Evolutionary conservation across 2,888 invertebrate species (phyloP), one percentile per base, ranked within the genome.

Genomic region (Melanostoma mellinum): DNA sequence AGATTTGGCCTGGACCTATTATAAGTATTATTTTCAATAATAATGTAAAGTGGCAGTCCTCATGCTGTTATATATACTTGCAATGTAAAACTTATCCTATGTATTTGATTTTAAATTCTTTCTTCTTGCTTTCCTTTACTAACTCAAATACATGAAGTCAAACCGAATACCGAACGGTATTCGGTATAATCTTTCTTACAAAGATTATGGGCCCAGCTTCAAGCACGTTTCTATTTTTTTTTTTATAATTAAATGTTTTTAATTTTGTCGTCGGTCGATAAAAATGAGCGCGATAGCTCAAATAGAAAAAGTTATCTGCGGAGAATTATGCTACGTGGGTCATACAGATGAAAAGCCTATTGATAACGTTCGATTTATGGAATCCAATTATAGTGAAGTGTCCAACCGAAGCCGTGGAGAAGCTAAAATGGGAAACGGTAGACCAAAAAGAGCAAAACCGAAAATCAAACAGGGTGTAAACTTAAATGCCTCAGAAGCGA

Each of bases 281-380:
- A 65, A 38, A 50, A 65, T 65, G 32, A 65, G 33, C 33, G n/a
- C 32, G 3, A 52, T 36, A 5, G 38, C 48, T 36, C 36, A 50
- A 36, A 72, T 76, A 10, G 76, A 81, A 53, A 76, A 81, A n/a
- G 46, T 44, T 82, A 38, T 56, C 9, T 10, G 38, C 63, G 6
- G 74, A 77, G 35, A 82, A 73, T 52, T 73, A 73, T 20, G 56
- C 50, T 2, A 74, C 58, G 10, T 82, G 77, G 82, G 36, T 36
- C 6, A 33, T 78, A n/a, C 68, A 78, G 30, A 82, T 77, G 44
- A 73, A 73, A 68, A 82, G 73, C 44, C 38, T 63, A 3, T 46
- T 77, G 8, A 74, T 77, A n/a, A 77, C 73, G 5, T n/a, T 67
- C 8, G 68, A 76, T 50, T 55, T 48, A 9, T 81, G 72, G 68